Evolutionary conservation across 2,797 vertebrate species (phyloP).

Genomic region (Ctenochaetus hawaiiensis): DNA sequence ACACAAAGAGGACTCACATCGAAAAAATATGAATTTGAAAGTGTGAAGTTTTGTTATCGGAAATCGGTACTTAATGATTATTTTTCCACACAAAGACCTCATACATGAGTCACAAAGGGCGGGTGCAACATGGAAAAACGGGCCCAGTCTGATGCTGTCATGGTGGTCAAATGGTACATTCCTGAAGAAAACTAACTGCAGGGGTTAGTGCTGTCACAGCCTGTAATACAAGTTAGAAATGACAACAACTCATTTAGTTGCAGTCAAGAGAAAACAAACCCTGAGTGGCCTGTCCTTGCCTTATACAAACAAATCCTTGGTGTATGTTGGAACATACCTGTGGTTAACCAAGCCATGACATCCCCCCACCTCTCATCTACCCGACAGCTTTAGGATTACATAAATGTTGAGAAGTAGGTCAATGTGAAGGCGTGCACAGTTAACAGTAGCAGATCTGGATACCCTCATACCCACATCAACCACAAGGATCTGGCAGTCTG

Average conservation of each 20-base stretch:
- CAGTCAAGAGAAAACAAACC: constrained; percentile 70
- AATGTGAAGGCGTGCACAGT: constrained; percentile 64
- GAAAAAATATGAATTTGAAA: neutral
- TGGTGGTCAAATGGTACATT: constrained; percentile 57
- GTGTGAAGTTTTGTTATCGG: neutral
- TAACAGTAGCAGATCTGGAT: constrained; percentile 72
- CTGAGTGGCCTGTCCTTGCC: constrained; percentile 50
- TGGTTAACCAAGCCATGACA: constrained; percentile 78
- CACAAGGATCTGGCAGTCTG: constrained; percentile 68
- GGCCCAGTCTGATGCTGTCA: constrained; percentile 43
- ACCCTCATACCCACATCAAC: constrained; percentile 60
- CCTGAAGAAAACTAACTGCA: constrained; percentile 29
- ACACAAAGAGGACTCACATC: neutral
- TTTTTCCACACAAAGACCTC: constrained; percentile 11
- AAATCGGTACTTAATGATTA: constrained; percentile 13
- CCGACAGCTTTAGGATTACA: constrained; percentile 69
- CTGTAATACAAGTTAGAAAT: constrained; percentile 57
- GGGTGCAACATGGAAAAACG: constrained; percentile 25
- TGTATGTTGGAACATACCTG: constrained; percentile 77
- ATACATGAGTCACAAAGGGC: constrained; percentile 31
- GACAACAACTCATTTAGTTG: constrained; percentile 68
- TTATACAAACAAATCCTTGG: constrained; percentile 72
- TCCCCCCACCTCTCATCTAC: constrained; percentile 14
- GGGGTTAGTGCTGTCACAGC: constrained; percentile 48
- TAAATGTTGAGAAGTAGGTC: constrained; percentile 80